These are phyloP conservation scores for Leucozona laternaria DNA, from an alignment of 2,888 invertebrate species.

Conservation along the genomic window DNA sequence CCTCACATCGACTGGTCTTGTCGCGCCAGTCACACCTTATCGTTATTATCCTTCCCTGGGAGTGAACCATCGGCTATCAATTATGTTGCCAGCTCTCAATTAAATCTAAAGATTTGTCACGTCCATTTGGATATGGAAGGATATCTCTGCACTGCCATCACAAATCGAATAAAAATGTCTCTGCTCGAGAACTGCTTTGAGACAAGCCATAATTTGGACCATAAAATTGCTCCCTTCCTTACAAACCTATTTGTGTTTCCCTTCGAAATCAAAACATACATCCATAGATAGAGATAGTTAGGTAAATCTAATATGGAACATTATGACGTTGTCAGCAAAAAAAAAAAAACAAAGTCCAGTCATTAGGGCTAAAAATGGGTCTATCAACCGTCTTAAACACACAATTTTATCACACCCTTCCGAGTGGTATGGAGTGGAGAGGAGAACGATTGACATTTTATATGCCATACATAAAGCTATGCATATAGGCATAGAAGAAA, in stretches of 20 bases:
- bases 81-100: conserved; percentile 15
- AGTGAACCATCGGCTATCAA: conserved; percentile 20
- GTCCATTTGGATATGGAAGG: not conserved
- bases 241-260: not conserved
- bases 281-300: not conserved
- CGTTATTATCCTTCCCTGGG: not conserved
- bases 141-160: not conserved
- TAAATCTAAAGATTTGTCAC: conserved; percentile 16
- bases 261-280: not conserved
- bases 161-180: not conserved
- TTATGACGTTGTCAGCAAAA: conserved; percentile 56
- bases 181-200: conserved; percentile 26
- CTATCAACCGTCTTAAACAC: conserved; percentile 21
- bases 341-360: conserved; percentile 40
- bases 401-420: conserved; percentile 60
- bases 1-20: not conserved
- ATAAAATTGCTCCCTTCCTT: conserved; percentile 55
- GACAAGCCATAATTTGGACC: conserved; percentile 31
- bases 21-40: not conserved
- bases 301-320: conserved; percentile 32
- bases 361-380: conserved; percentile 46
- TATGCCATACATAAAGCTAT: not conserved
- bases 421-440: not conserved
- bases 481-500: not conserved
- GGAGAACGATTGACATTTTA: conserved; percentile 8